A percentile compares a stretch with the other conserved stretches of the same genome.
These are phyloP conservation scores for Parnassius apollo DNA, from an alignment of 2,888 invertebrate species.

Conservation along the genomic window DNA sequence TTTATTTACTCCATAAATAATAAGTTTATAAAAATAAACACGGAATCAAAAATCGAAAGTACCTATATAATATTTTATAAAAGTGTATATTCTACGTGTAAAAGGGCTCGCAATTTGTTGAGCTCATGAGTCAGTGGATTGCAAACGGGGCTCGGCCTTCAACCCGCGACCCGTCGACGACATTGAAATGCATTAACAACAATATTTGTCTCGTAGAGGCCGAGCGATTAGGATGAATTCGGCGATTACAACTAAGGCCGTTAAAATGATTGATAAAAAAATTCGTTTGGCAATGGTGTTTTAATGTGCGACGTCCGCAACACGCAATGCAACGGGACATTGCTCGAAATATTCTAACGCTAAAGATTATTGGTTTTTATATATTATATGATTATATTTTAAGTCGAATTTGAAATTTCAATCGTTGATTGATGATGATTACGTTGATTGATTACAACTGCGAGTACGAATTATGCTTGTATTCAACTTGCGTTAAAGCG, in stretches of 20 bases:
- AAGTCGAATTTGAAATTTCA: no score
- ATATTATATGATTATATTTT: no score
- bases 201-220: slow-evolving; percentile 51
- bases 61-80: no score
- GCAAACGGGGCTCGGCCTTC: slow-evolving; percentile 35
- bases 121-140: slow-evolving; percentile 36
- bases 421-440: no score
- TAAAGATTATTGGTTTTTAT: no score
- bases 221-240: slow-evolving; percentile 58
- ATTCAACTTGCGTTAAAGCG: no score
- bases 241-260: slow-evolving; percentile 64
- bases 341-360: background rate
- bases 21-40: no score
- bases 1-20: no score
- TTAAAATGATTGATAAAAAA: slow-evolving; percentile 59
- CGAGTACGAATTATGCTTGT: no score
- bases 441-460: no score
- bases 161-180: slow-evolving; percentile 37
- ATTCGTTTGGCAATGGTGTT: slow-evolving; percentile 63
- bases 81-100: background rate
- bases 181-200: slow-evolving; percentile 64
- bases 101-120: slow-evolving; percentile 22
- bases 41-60: no score
- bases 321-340: slow-evolving; percentile 4
- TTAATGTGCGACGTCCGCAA: slow-evolving; percentile 37